Conservation (phyloP, 2,888 invertebrate species). For the Ichneumon xanthorius region DNA sequence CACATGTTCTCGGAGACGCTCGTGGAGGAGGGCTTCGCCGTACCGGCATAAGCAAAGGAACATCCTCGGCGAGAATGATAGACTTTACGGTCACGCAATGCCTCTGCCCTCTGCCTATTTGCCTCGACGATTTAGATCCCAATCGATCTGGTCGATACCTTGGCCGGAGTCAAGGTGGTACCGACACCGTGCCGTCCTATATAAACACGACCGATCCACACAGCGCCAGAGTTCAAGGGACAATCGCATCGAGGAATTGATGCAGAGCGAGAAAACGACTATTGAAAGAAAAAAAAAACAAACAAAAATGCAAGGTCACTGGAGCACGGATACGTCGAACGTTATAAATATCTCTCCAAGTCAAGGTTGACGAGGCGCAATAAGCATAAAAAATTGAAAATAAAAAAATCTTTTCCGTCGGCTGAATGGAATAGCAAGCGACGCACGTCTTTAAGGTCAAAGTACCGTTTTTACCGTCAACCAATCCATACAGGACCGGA, state of each 20-base stretch:
- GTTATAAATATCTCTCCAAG: too few species aligned
- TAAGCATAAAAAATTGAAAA: too few species aligned
- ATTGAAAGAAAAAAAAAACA: not conserved
- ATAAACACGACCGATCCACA: not conserved
- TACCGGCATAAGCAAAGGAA: constrained; percentile 58
- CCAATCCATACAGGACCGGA: too few species aligned
- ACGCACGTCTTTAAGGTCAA: too few species aligned
- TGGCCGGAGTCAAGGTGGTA: constrained; percentile 77
- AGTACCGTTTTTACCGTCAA: too few species aligned
- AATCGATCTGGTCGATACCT: constrained; percentile 76
- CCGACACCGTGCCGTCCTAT: constrained; percentile 14
- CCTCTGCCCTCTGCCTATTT: constrained; percentile 45
- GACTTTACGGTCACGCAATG: constrained; percentile 74
- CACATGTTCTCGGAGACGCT: constrained; percentile 15
- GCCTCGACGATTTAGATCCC: constrained; percentile 72
- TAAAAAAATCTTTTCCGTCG: too few species aligned
- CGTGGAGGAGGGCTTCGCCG: constrained; percentile 14
- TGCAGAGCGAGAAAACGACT: not conserved
- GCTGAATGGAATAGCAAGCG: too few species aligned
- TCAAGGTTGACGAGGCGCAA: too few species aligned
- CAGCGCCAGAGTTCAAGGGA: not conserved
- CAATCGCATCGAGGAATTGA: constrained; percentile 16
- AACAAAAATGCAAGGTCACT: too few species aligned
- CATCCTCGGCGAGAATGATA: constrained; percentile 68
- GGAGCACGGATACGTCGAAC: too few species aligned